phyloP scores from a whole-genome alignment of 2,888 invertebrate genomes.

The Cheilosia grossa region DNA sequence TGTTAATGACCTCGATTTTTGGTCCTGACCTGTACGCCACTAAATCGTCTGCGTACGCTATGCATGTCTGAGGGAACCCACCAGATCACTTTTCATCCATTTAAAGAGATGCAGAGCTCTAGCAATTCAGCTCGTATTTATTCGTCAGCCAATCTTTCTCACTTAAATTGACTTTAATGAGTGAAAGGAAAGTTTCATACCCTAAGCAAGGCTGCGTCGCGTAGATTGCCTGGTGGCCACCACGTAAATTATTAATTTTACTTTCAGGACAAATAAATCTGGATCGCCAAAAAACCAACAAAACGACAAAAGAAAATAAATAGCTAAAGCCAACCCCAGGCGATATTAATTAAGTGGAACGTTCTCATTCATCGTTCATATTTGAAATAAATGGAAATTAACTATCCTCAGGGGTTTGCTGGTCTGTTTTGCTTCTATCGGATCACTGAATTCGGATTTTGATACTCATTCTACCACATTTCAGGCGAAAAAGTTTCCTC shows the following conservation, averaged over 20 bases:
- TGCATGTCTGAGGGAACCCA: too few species aligned
- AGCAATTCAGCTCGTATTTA: too few species aligned
- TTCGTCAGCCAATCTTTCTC: too few species aligned
- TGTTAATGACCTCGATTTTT: too few species aligned
- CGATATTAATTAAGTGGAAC: constrained; percentile 43
- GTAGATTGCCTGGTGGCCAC: constrained; percentile 30
- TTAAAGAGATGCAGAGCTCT: too few species aligned
- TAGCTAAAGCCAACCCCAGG: constrained; percentile 22
- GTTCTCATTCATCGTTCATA: constrained; percentile 47
- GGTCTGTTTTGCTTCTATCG: constrained; percentile 16
- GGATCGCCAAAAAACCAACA: constrained; percentile 21
- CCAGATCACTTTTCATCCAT: too few species aligned
- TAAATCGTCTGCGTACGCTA: too few species aligned
- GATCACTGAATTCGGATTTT: background rate
- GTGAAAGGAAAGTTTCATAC: background rate
- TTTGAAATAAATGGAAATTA: constrained; percentile 52
- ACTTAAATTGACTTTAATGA: too few species aligned
- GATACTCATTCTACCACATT: background rate
- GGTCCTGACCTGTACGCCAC: too few species aligned
- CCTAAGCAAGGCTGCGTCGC: constrained; percentile 9
- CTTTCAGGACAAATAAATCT: constrained; percentile 46
- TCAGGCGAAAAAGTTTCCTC: constrained; percentile 20
- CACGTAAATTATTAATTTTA: constrained; percentile 13
- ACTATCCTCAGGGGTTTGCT: constrained; percentile 33
- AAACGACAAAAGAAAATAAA: constrained; percentile 17